A percentile compares a stretch with the other conserved stretches of the same genome.
These are phyloP conservation scores for Baronia brevicornis DNA, from an alignment of 2,888 invertebrate species.

Conservation along the genomic window DNA sequence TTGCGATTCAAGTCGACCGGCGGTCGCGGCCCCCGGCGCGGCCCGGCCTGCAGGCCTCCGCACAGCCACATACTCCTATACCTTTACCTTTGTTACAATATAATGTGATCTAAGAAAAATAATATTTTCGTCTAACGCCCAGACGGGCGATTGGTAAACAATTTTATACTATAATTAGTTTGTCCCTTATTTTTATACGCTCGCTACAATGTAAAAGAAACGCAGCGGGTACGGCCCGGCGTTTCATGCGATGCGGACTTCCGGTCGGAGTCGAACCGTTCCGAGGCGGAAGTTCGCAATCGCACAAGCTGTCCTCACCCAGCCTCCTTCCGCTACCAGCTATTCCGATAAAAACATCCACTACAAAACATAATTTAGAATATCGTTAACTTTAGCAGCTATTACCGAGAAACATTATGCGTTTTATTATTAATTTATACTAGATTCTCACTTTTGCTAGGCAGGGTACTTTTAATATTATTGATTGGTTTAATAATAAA, in stretches of 20 bases:
- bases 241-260: slow-evolving; percentile 23
- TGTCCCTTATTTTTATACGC: slow-evolving; percentile 55
- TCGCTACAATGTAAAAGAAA: slow-evolving; percentile 52
- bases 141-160: slow-evolving; percentile 62
- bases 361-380: slow-evolving; percentile 67
- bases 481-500: too few species aligned
- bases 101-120: slow-evolving; percentile 76
- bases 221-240: too few species aligned
- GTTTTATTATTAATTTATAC: slow-evolving; percentile 36
- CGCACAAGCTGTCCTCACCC: slow-evolving; percentile 5
- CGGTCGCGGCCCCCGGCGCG: slow-evolving; percentile 25
- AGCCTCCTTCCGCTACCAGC: slow-evolving; percentile 23
- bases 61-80: slow-evolving; percentile 50
- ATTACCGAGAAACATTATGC: slow-evolving; percentile 26
- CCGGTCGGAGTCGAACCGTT: too few species aligned
- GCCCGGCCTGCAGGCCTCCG: slow-evolving; percentile 22
- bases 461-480: slow-evolving; percentile 42
- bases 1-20: slow-evolving; percentile 40
- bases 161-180: slow-evolving; percentile 72
- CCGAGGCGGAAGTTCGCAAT: too few species aligned
- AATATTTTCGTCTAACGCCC: slow-evolving; percentile 72
- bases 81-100: slow-evolving; percentile 69
- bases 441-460: slow-evolving; percentile 42
- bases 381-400: slow-evolving; percentile 40
- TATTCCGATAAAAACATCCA: slow-evolving; percentile 52